Percentiles rank a stretch among this genome's conserved stretches.
These are phyloP conservation scores for Puma concolor DNA, from an alignment of 2,113 vertebrate species.

Conservation along the genomic window DNA sequence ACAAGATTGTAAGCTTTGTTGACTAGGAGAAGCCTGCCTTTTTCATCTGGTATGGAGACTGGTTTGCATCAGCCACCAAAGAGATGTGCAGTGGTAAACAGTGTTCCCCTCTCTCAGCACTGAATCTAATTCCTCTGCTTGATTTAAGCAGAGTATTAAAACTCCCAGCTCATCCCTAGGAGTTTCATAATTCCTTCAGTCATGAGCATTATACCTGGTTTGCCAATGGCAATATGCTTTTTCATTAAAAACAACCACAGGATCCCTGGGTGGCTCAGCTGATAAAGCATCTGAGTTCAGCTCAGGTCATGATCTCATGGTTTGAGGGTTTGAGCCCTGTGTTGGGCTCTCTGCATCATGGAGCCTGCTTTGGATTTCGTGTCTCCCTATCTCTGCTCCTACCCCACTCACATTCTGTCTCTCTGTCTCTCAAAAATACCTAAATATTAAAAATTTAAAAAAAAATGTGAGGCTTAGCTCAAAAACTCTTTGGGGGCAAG, in stretches of 20 bases:
- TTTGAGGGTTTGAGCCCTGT: too few species aligned
- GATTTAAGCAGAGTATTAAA: constrained; percentile 4
- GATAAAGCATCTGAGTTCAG: too few species aligned
- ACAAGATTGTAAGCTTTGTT: background rate
- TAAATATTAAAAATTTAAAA: too few species aligned
- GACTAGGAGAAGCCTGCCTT: background rate
- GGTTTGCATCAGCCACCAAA: background rate
- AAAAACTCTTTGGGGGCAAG: background rate
- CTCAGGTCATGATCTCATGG: too few species aligned
- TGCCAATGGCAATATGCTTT: constrained; percentile 7
- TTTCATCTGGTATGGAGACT: background rate
- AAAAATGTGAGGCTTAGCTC: background rate
- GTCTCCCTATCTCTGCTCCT: too few species aligned
- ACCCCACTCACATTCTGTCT: too few species aligned
- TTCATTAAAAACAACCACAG: constrained; percentile 6
- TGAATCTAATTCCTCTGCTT: background rate
- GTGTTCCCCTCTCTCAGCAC: background rate
- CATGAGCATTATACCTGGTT: background rate
- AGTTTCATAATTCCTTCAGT: background rate
- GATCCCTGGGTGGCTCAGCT: too few species aligned
- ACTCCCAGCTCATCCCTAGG: background rate
- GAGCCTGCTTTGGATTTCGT: too few species aligned
- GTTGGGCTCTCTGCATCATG: too few species aligned
- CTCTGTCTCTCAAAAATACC: too few species aligned
- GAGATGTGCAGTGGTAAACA: background rate